These are phyloP conservation scores for Columba livia DNA, from an alignment of 2,113 vertebrate genomes.

Conservation along the genomic window DNA sequence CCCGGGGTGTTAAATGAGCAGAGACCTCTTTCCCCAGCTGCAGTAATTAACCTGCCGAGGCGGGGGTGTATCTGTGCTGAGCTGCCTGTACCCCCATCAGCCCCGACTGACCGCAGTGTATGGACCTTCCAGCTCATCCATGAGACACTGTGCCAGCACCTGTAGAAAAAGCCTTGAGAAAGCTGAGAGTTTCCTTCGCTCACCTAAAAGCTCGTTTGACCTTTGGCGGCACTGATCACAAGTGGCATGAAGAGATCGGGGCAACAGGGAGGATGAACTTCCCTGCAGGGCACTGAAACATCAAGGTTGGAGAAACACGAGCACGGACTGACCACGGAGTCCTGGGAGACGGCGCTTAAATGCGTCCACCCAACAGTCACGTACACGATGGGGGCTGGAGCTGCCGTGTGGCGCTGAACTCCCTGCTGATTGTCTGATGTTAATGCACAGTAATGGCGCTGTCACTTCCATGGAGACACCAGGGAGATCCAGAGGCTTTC, in stretches of 20 bases:
- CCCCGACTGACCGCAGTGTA: background rate
- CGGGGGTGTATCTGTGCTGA: background rate
- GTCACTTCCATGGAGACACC: background rate
- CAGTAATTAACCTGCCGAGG: background rate
- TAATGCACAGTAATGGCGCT: background rate
- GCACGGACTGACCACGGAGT: background rate
- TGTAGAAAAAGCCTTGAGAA: background rate
- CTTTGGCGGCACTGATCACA: background rate
- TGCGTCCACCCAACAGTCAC: background rate
- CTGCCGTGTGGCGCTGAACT: background rate
- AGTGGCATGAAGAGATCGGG: background rate
- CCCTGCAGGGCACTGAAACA: background rate
- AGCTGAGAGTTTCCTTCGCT: background rate
- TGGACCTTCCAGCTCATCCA: background rate
- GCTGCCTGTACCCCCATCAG: background rate
- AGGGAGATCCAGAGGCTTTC: background rate
- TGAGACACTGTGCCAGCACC: background rate
- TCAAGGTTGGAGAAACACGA: background rate
- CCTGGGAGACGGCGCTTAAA: background rate
- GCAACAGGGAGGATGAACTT: background rate
- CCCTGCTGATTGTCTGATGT: background rate
- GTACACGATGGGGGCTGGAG: background rate
- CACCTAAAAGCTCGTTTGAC: background rate
- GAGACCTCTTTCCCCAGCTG: background rate
- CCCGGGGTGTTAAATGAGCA: background rate